Base-by-base conservation (phyloP, 2,113 vertebrate species). In the Panthera tigris region DNA sequence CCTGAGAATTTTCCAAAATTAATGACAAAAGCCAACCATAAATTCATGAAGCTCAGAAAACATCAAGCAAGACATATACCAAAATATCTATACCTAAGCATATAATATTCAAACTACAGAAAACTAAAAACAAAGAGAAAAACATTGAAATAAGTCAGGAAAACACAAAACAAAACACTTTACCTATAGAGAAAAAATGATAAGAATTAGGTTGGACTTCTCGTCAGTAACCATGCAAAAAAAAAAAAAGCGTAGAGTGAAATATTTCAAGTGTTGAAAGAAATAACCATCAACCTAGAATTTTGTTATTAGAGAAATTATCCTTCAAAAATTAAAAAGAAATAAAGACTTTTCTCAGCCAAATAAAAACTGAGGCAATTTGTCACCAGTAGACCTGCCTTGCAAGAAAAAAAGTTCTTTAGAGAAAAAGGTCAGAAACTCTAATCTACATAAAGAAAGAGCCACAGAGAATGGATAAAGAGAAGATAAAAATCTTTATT, bases 361-460 rank as follows among this genome's bases (percentile, higher is more conserved):
- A 96, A 91, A 63, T 73, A 52, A 78, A 94, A 88, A 83, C 27
- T 65, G 55, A 92, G 11, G 29, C 18, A 84, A 74, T 55, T 13
- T 79, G 29, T 65, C 71, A 78, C 12, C 61, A 71, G n/a, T 63
- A 36, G 45, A 69, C 18, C 78, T 55, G 61, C 5, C 63, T 52
- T 69, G 45, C 7, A 84, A 89, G 50, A 66, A 21, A 45, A 66
- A 78, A 78, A 31, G 25, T 74, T 76, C 73, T 76, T 45, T 48
- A 78, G 74, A 78, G 41, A 85, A 90, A 95, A 89, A 89, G 36
- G 27, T 39, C 52, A 78, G 61, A 85, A 91, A 78, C 36, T 85
- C 48, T 78, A 55, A 85, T 71, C n/a, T 73, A 66, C 6, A 65
- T 41, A 83, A 50, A 25, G n/a, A 29, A 69, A 31, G 41, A 83